Conservation (phyloP, 2,888 invertebrate genomes). For the Pheosia gnoma region DNA sequence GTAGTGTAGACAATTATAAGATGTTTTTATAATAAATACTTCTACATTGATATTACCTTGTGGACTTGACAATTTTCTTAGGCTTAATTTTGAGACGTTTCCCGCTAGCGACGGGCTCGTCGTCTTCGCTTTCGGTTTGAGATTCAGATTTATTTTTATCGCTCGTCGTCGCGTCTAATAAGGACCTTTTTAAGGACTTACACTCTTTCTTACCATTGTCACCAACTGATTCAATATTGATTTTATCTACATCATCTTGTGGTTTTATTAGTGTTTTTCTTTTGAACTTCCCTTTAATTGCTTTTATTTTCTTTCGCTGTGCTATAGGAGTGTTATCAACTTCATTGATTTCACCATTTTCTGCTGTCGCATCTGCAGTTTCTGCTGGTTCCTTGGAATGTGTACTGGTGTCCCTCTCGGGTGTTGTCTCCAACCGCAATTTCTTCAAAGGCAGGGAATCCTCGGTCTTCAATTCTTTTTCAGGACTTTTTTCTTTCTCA, state of each 20-base stretch:
- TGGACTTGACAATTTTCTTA: slow-evolving; percentile 72
- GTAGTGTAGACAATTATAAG: too few species aligned
- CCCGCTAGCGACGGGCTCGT: slow-evolving; percentile 69
- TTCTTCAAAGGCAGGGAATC: slow-evolving; percentile 73
- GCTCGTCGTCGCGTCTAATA: slow-evolving; percentile 65
- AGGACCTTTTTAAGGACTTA: slow-evolving; percentile 70
- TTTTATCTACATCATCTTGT: slow-evolving; percentile 44
- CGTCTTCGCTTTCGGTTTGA: slow-evolving; percentile 75
- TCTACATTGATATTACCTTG: slow-evolving; percentile 53
- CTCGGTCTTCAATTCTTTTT: slow-evolving; percentile 64
- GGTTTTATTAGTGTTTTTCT: slow-evolving; percentile 56
- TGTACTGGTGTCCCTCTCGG: slow-evolving; percentile 65
- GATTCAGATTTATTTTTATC: slow-evolving; percentile 77
- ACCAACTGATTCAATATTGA: slow-evolving; percentile 48
- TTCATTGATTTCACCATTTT: slow-evolving; percentile 50
- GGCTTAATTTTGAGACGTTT: slow-evolving; percentile 79
- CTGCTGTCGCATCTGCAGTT: slow-evolving; percentile 54
- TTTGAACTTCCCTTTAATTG: slow-evolving; percentile 72
- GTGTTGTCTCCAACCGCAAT: slow-evolving; percentile 69
- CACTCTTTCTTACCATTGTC: slow-evolving; percentile 55
- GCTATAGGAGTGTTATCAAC: slow-evolving; percentile 47
- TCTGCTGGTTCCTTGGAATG: slow-evolving; percentile 71
- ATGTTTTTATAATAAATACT: not conserved
- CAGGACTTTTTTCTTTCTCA: slow-evolving; percentile 62
- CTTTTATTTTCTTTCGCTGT: slow-evolving; percentile 74